Base-by-base conservation (phyloP, 2,888 invertebrate species). In the Synanthedon myopaeformis region DNA sequence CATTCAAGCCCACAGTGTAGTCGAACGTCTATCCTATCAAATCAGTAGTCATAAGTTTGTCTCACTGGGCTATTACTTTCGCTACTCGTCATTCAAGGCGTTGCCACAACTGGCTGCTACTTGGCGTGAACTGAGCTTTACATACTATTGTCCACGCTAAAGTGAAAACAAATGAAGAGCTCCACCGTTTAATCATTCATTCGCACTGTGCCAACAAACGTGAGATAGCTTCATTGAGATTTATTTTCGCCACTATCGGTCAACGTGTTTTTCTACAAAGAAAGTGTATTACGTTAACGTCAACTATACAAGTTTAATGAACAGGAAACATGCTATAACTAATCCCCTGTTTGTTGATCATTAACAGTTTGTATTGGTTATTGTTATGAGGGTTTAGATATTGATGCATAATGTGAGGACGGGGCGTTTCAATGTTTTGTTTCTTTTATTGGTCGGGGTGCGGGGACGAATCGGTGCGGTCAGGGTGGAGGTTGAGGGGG, bases 131-230 rank as follows among this genome's bases (percentile, higher is more conserved):
- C 45, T 13, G 13, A 13, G 42, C 53, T 71, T 68, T 67, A 69
- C 71, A 69, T 66, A 69, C 68, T 76, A 70, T 75, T 74, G 77
- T 76, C 72, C 72, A 65, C 69, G 69, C 77, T 69, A 77, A 80
- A 82, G 82, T 83, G 82, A 83, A 83, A 84, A 83, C 83, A 82
- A 85, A 84, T 83, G 75, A 82, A 81, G 76, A 72, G 76, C 74
- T 74, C 74, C 73, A 70, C 66, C 74, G 75, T 76, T 84, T 85
- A 86, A 86, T 84, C 80, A 84, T 83, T 84, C 84, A 85, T 82
- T 23, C 49, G 49, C 23, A 49, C 45, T 45, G 66, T 67, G 67
- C 61, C 58, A 65, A 64, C 69, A 66, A 70, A 69, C 68, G 67
- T 70, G 69, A 66, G 69, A 64, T 61, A 59, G 61, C 65, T 68